Percentiles rank a stretch among this genome's conserved stretches.
These are phyloP conservation scores for Columba janthina DNA, from an alignment of 2,113 vertebrate species.

Conservation along the genomic window DNA sequence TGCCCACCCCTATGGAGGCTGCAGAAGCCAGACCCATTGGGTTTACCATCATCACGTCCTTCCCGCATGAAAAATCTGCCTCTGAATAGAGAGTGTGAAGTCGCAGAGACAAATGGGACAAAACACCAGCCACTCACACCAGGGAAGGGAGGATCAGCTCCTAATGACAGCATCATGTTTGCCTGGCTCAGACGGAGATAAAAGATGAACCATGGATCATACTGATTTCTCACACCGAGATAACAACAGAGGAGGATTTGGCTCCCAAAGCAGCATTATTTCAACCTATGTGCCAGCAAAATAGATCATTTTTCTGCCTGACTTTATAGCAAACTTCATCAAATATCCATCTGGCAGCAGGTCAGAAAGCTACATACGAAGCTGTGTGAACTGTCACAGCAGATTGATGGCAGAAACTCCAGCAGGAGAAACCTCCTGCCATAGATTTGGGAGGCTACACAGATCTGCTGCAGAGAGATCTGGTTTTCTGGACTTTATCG, in stretches of 20 bases:
- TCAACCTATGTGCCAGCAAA: background rate
- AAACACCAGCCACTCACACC: background rate
- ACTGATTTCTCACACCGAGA: background rate
- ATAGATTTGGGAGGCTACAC: background rate
- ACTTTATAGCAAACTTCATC: background rate
- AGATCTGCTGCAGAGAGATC: background rate
- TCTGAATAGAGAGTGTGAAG: background rate
- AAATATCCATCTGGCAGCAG: background rate
- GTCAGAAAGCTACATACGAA: background rate
- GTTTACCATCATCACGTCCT: fast-evolving
- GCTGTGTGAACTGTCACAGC: background rate
- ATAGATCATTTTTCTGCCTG: background rate
- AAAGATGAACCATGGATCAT: background rate
- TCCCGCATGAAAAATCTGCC: background rate
- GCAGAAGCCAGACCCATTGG: background rate
- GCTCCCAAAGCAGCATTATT: background rate
- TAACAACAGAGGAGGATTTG: background rate
- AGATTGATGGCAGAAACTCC: background rate
- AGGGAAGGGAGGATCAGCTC: background rate
- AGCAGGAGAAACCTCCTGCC: background rate
- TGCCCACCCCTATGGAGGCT: background rate
- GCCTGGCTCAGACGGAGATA: background rate
- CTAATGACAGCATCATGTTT: background rate
- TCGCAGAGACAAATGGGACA: background rate
- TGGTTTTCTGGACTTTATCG: background rate